These are phyloP conservation scores for Heliconius hermathena DNA, from an alignment of 1,140 invertebrate genomes.

Conservation along the genomic window DNA sequence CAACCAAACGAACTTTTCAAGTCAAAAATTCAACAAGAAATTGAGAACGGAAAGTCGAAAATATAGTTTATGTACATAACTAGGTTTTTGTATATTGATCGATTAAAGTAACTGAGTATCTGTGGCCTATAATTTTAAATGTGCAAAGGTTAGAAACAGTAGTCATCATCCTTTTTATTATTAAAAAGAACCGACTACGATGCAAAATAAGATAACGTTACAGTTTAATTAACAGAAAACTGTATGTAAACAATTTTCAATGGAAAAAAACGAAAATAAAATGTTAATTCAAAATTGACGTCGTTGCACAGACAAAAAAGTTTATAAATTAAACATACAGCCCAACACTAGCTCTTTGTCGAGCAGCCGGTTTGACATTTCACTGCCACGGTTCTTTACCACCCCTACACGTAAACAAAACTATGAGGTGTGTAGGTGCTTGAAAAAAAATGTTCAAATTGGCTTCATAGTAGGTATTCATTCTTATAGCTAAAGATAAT, in stretches of 20 bases:
- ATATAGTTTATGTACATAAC: no score
- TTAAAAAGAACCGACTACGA: not conserved
- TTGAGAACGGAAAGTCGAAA: no score
- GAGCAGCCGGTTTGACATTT: slow-evolving; percentile 44
- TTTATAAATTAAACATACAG: not conserved
- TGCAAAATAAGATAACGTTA: not conserved
- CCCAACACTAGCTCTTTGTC: slow-evolving; percentile 14
- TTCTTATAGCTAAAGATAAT: no score
- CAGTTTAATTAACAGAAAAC: not conserved
- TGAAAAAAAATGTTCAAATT: no score
- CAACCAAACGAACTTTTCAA: no score
- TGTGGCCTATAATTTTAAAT: not conserved
- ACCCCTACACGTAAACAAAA: slow-evolving; percentile 5
- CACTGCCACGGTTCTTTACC: slow-evolving; percentile 47
- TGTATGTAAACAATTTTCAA: not conserved
- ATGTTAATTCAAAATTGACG: not conserved
- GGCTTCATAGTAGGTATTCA: no score
- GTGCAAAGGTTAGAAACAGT: not conserved
- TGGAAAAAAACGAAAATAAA: not conserved
- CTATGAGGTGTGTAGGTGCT: not conserved
- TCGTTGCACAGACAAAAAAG: not conserved
- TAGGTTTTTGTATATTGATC: no score
- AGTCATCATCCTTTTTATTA: no score
- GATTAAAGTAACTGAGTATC: no score
- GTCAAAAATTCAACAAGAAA: no score